These are phyloP conservation scores for Sorex araneus DNA, from an alignment of 2,113 vertebrate genomes.

Conservation along the genomic window DNA sequence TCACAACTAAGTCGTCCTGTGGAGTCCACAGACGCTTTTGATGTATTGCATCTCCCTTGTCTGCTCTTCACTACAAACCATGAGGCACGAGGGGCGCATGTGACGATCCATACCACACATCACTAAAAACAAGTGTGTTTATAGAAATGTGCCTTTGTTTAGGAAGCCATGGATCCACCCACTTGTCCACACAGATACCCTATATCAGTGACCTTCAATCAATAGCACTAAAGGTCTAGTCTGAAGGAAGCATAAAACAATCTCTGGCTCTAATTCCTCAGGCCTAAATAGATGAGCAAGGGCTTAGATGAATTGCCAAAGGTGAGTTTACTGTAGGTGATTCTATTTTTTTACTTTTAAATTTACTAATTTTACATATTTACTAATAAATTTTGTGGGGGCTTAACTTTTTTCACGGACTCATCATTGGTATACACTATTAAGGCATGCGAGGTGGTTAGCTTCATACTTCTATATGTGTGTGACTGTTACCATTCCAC, in stretches of 20 bases:
- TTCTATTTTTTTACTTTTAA: too few relatives aligned
- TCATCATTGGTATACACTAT: too few relatives aligned
- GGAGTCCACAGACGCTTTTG: background rate
- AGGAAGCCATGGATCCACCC: background rate
- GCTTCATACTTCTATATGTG: too few relatives aligned
- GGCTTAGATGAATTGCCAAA: background rate
- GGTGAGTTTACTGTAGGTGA: background rate
- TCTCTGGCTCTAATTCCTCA: background rate
- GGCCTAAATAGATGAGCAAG: slow-evolving; percentile 34
- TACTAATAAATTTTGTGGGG: too few relatives aligned
- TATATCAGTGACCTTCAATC: background rate
- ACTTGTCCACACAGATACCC: background rate
- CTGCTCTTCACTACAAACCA: background rate
- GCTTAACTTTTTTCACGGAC: too few relatives aligned
- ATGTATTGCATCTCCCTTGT: background rate
- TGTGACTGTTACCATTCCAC: too few relatives aligned
- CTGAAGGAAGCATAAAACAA: background rate
- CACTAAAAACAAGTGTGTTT: background rate
- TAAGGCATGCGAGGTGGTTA: too few relatives aligned
- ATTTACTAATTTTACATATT: too few relatives aligned
- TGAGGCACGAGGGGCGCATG: background rate
- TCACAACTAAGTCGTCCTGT: background rate
- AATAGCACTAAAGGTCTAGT: background rate
- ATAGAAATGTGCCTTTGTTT: background rate
- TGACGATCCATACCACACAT: background rate